Evolutionary conservation across 2,113 vertebrate species (phyloP), one percentile per base, ranked within the genome.

Genomic region (Rhinoptilus africanus): DNA sequence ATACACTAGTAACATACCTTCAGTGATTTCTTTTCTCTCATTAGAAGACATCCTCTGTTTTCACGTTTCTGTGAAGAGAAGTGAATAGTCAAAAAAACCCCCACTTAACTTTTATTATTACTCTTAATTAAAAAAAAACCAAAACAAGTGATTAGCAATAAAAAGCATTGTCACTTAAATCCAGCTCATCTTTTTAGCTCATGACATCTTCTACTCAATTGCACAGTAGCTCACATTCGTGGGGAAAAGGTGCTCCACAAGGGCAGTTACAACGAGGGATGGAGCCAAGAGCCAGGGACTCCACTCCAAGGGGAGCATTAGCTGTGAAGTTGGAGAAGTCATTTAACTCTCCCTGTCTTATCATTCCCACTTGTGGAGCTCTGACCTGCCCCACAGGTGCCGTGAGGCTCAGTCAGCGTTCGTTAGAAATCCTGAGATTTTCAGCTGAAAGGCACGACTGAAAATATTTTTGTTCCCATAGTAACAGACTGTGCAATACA

Each of bases 401-500:
- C 19, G 32, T 15, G 28, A 71, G 60, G 68, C 57, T 92, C 75
- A 8, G n/a, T 37, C 74, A 23, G 66, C 14, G 20, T 37, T 91
- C 41, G 0, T 68, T 37, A 47, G 57, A 83, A 92, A 67, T 34
- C 48, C 21, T 11, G 60, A 89, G 87, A n/a, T 93, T 89, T 93
- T 83, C 92, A 45, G 69, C 87, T 62, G 57, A 95, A 94, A 95
- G 48, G 91, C 80, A 41, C 53, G 23, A 71, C 94, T 95, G 89
- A 96, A 97, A 97, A 92, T 97, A 97, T 93, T 94, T 35, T 57
- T 35, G 95, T 91, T 95, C 26, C 96, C 93, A 91, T 78, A 73
- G 96, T 30, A 88, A 97, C 88, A 53, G 89, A 32, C 74, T 27
- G 35, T 63, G 82, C 24, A 24, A 45, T 94, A 96, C 82, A 95